These are phyloP conservation scores for Biston stratarius DNA, from an alignment of 2,888 invertebrate species.

Conservation along the genomic window DNA sequence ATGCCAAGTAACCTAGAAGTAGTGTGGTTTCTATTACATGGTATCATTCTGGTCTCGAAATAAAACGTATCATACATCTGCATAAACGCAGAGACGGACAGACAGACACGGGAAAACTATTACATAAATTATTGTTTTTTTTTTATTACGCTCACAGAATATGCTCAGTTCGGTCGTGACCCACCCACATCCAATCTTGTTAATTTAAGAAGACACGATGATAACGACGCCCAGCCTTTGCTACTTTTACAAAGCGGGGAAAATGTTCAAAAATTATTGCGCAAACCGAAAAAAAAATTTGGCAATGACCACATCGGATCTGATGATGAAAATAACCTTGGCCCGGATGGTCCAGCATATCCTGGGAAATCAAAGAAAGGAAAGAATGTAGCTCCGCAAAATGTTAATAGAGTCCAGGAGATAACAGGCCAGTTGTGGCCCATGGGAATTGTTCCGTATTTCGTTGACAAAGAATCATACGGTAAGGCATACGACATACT, in stretches of 20 bases:
- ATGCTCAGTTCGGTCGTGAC: slow-evolving; percentile 4
- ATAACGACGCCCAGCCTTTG: too few species aligned
- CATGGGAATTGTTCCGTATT: slow-evolving; percentile 54
- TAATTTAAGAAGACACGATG: neutral
- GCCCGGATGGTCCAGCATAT: neutral
- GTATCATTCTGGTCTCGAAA: too few species aligned
- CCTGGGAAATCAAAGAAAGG: neutral
- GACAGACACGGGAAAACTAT: too few species aligned
- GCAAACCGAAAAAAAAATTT: neutral
- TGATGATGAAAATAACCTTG: slow-evolving; percentile 1
- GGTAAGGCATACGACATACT: slow-evolving; percentile 52
- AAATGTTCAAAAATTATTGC: slow-evolving; percentile 4
- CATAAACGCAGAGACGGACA: too few species aligned
- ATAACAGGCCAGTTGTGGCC: slow-evolving; percentile 45
- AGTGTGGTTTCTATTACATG: too few species aligned
- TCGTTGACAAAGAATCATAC: slow-evolving; percentile 47
- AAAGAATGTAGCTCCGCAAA: slow-evolving; percentile 1
- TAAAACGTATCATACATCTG: too few species aligned
- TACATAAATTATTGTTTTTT: too few species aligned
- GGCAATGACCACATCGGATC: neutral
- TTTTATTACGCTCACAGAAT: neutral
- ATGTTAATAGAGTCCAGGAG: slow-evolving; percentile 8
- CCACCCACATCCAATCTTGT: neutral
- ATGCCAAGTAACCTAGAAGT: neutral
- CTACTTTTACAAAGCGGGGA: neutral